A percentile compares a stretch with the other conserved stretches of the same genome.
These are phyloP conservation scores for Catharus minimus DNA, from an alignment of 2,113 vertebrate genomes.

Conservation along the genomic window DNA sequence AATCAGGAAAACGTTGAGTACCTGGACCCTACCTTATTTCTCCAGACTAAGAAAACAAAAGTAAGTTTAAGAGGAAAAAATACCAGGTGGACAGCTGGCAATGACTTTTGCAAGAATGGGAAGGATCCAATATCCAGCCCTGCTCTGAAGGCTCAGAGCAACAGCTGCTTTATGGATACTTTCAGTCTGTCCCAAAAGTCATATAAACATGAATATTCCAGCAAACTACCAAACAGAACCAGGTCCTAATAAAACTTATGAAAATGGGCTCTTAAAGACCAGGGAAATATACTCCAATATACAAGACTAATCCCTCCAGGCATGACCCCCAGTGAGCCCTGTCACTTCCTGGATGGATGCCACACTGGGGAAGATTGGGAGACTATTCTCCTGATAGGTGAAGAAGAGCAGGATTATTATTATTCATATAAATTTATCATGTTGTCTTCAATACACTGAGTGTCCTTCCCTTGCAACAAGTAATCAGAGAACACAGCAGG, in stretches of 20 bases:
- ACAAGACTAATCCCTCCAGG: neutral
- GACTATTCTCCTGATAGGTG: neutral
- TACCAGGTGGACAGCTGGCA: rapidly evolving
- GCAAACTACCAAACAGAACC: neutral
- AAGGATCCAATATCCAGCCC: neutral
- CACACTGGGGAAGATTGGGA: neutral
- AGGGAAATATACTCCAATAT: neutral
- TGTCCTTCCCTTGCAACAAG: neutral
- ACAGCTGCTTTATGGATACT: neutral
- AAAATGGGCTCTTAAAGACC: neutral
- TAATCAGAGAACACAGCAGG: neutral
- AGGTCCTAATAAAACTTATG: neutral
- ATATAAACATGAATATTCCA: neutral
- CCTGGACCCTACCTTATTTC: neutral
- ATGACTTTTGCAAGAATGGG: neutral
- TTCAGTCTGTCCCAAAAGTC: neutral
- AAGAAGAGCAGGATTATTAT: neutral
- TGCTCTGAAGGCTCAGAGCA: neutral
- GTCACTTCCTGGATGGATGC: neutral
- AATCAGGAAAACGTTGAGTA: neutral
- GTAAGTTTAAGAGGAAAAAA: neutral
- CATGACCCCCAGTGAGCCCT: neutral
- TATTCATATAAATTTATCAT: neutral
- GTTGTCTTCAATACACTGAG: neutral
- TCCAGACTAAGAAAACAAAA: neutral